Conservation (phyloP, 1,140 invertebrate genomes). For the Copidosoma floridanum region DNA sequence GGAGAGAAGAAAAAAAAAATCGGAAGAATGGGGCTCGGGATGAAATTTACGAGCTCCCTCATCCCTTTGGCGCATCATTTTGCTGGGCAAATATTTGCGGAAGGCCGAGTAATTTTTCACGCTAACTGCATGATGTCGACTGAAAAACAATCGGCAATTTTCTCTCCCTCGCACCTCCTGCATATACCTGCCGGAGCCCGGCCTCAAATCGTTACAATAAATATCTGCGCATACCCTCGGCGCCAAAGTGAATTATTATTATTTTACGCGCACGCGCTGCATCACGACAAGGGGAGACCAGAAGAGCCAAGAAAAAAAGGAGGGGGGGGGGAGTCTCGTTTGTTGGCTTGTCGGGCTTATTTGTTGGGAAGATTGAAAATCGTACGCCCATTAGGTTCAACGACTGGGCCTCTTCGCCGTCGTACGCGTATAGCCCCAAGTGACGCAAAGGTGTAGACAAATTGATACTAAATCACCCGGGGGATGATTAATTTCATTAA, state of each 20-base stretch:
- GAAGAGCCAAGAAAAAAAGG: no score
- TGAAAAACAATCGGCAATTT: no score
- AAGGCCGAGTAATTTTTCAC: neutral
- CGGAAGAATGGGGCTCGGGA: no score
- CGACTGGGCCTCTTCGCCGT: no score
- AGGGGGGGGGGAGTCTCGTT: no score
- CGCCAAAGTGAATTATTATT: conserved; percentile 1
- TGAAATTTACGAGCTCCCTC: neutral
- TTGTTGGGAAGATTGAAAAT: no score
- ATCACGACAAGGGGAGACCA: no score
- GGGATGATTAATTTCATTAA: neutral
- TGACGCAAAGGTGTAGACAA: neutral
- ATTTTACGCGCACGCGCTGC: neutral
- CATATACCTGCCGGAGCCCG: no score
- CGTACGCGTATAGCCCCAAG: neutral
- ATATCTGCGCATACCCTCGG: conserved; percentile 8
- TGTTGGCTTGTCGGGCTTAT: no score
- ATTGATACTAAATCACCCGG: neutral
- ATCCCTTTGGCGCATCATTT: neutral
- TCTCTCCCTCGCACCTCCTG: no score
- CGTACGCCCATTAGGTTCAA: neutral
- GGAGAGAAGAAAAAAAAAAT: no score
- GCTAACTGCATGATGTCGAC: neutral
- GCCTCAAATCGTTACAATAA: no score
- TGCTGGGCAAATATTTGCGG: neutral